phyloP scores from a whole-genome alignment of 2,888 invertebrate species.

The Abrostola tripartita region DNA sequence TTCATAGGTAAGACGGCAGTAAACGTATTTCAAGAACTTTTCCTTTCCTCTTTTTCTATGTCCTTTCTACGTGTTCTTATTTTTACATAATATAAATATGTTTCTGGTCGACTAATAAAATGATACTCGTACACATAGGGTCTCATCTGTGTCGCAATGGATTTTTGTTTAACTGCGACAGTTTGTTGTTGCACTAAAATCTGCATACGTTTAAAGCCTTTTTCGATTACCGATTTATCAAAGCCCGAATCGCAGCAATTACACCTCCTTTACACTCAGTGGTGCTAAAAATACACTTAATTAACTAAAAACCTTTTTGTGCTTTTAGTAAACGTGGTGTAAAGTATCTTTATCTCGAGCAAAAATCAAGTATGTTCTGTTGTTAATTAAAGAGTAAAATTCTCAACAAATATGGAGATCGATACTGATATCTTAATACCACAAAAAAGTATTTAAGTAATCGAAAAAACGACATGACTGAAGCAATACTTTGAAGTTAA shows the following conservation, averaged over 20 bases:
- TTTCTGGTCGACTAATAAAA: too few relatives aligned
- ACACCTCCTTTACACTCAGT: slow-evolving; percentile 32
- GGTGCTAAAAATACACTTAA: slow-evolving; percentile 49
- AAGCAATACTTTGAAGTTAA: not conserved
- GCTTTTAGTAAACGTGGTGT: slow-evolving; percentile 23
- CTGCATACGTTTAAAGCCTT: slow-evolving; percentile 20
- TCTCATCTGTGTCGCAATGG: too few relatives aligned
- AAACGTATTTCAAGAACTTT: too few relatives aligned
- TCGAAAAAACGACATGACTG: not conserved
- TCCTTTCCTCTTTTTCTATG: too few relatives aligned
- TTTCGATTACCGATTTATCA: slow-evolving; percentile 34
- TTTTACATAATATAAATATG: too few relatives aligned
- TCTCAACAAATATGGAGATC: slow-evolving; percentile 9
- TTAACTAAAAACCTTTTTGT: slow-evolving; percentile 40
- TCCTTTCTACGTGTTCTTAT: too few relatives aligned
- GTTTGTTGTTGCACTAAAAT: slow-evolving; percentile 5
- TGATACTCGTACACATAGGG: too few relatives aligned
- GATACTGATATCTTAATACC: too few relatives aligned
- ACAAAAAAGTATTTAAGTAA: not conserved
- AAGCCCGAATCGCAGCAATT: slow-evolving; percentile 27
- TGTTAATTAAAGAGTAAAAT: slow-evolving; percentile 47
- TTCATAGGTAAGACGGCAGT: too few relatives aligned
- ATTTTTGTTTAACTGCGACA: slow-evolving; percentile 9
- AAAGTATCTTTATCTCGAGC: slow-evolving; percentile 39
- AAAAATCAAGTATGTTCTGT: slow-evolving; percentile 15